Conservation (phyloP, 2,888 invertebrate genomes). For the Sylvicola cinctus region DNA sequence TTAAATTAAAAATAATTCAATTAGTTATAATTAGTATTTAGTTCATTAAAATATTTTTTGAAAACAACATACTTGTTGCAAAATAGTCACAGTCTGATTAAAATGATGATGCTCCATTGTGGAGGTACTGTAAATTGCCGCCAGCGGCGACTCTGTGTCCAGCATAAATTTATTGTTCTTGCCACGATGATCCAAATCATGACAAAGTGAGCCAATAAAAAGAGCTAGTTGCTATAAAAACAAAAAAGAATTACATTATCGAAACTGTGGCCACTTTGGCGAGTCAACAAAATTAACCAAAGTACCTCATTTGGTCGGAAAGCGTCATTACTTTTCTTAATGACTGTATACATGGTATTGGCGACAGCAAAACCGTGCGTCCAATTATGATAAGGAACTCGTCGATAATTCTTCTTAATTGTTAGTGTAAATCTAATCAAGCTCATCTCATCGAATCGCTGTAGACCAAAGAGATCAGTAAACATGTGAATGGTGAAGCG, state of each 20-base stretch:
- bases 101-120: slow-evolving; percentile 80
- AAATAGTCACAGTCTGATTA: slow-evolving; percentile 67
- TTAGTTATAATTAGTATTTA: no score
- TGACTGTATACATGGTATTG: slow-evolving; percentile 57
- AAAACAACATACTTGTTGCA: slow-evolving; percentile 64
- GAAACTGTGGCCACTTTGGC: neutral
- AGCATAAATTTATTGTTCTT: slow-evolving; percentile 76
- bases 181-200: slow-evolving; percentile 70
- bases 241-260: neutral
- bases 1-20: no score
- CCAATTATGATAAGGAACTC: slow-evolving; percentile 76
- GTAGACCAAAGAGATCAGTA: slow-evolving; percentile 42
- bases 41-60: neutral
- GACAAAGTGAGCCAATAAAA: slow-evolving; percentile 63
- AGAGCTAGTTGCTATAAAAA: slow-evolving; percentile 43
- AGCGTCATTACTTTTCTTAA: slow-evolving; percentile 33
- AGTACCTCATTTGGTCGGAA: slow-evolving; percentile 40
- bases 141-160: slow-evolving; percentile 61
- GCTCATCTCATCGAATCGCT: slow-evolving; percentile 42
- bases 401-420: slow-evolving; percentile 64
- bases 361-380: slow-evolving; percentile 75
- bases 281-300: neutral
- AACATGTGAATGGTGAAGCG: slow-evolving; percentile 57
- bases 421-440: slow-evolving; percentile 56
- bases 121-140: slow-evolving; percentile 66